Base-by-base conservation (phyloP, 1,140 invertebrate species). In the Artemia franciscana region DNA sequence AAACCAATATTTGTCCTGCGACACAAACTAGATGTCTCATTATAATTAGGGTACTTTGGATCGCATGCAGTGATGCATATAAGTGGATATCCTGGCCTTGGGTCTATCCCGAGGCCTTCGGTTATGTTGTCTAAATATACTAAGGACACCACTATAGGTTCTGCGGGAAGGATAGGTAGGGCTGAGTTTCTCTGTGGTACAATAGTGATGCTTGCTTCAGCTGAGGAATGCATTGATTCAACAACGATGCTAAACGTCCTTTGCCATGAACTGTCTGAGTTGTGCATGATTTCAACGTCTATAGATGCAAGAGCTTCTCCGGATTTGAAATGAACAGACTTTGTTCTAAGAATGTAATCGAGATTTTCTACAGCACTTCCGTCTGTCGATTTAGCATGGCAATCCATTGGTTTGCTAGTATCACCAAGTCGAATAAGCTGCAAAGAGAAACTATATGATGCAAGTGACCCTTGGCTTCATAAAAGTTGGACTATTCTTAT, bases 1-100 rank as follows among this genome's bases (percentile, higher is more conserved):
- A 69, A 64, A 63, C 72, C 72, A 25, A 77, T 70, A 18, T 69
- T 68, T n/a, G 71, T 66, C 23, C 73, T 66, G 21, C 70, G 63
- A 68, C 76, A 77, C 28, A 76, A 61, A 7, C 63, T 60, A 51
- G 66, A 62, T 7, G 74, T 75, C 23, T 65, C 65, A 24, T 65
- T 61, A 67, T 71, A 75, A 5, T 68, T 66, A 24, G 76, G 76
- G 62, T 74, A 71, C 58, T 71, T 71, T 2, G 64, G 21, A 65
- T 77, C 75, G 71, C 76, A 77, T 5, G 76, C 73, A 70, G 73
- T 73, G 5, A 77, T 66, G 68, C 75, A 77, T 57, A 76, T 68
- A 18, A 77, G 63, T 9, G 75, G 75, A 66, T 76, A 75, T 3
- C 74, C 75, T 21, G 75, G 70, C 51, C 69, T 70, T 1, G 72